Conservation (phyloP, 2,113 vertebrate species). For the Hassar affinis region DNA sequence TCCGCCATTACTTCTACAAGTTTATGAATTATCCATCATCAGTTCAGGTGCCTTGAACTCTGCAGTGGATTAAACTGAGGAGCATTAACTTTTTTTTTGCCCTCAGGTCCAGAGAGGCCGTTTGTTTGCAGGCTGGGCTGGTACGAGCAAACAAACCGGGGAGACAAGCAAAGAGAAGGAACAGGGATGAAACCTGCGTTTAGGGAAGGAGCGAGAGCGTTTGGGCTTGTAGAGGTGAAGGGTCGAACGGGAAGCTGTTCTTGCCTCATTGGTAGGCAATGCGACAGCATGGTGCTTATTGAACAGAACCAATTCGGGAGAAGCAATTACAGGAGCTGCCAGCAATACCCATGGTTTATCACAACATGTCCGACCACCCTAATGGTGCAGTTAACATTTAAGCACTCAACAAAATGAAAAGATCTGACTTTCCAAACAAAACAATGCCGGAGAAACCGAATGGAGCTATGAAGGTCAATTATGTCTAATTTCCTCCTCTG, state of each 20-base stretch:
- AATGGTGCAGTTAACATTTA: conserved; percentile 54
- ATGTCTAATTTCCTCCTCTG: conserved; percentile 6
- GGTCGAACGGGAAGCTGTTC: conserved; percentile 31
- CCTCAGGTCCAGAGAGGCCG: not conserved
- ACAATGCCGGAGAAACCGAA: conserved; percentile 29
- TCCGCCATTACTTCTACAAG: conserved; percentile 38
- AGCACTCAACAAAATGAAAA: conserved; percentile 52
- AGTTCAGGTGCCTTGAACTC: conserved; percentile 33
- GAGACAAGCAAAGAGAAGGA: not conserved
- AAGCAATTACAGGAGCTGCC: conserved; percentile 61
- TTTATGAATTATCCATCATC: conserved; percentile 44
- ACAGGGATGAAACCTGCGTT: conserved; percentile 4
- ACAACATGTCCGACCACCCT: conserved; percentile 48
- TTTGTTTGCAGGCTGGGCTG: conserved; percentile 23
- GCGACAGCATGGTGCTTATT: conserved; percentile 48
- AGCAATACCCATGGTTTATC: conserved; percentile 51
- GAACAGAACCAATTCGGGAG: conserved; percentile 54
- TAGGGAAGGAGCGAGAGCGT: conserved; percentile 11
- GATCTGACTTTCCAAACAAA: conserved; percentile 40
- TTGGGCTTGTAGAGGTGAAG: conserved; percentile 38
- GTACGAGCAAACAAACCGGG: conserved; percentile 10
- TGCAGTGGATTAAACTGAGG: conserved; percentile 16
- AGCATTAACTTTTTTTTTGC: conserved; percentile 9
- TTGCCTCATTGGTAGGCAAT: conserved; percentile 54
- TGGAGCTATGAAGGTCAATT: conserved; percentile 46